Percentiles rank a stretch among this genome's conserved stretches.
Evolutionary conservation across 2,113 vertebrate species (phyloP).

Genomic region (Parus major): DNA sequence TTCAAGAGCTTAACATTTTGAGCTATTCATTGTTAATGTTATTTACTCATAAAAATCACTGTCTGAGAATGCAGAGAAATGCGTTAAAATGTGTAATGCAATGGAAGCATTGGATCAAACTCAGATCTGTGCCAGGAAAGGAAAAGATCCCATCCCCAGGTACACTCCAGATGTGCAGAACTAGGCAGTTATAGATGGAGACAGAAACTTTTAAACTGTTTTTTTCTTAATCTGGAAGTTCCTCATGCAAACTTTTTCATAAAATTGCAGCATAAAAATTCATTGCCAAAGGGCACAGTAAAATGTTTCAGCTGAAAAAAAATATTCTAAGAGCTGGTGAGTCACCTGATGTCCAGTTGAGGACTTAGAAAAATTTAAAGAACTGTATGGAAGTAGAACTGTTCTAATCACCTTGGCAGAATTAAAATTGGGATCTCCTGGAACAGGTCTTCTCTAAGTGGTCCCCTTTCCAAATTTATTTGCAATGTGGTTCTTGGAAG

Average conservation of each 20-base stretch:
- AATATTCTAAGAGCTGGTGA: background rate
- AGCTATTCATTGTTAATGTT: conserved; percentile 24
- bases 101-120: conserved; percentile 21
- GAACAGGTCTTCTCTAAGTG: background rate
- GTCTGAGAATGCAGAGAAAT: conserved; percentile 44
- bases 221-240: background rate
- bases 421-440: background rate
- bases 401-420: background rate
- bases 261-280: background rate
- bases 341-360: background rate
- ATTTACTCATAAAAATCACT: conserved; percentile 51
- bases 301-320: background rate
- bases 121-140: conserved; percentile 11
- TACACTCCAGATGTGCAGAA: background rate
- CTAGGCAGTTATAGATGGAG: background rate
- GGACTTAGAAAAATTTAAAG: background rate
- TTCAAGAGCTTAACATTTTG: conserved; percentile 35
- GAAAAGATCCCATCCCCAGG: background rate
- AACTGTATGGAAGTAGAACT: background rate
- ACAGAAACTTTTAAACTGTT: background rate
- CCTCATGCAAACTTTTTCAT: background rate
- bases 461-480: background rate
- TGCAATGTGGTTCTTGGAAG: background rate
- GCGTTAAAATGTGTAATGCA: conserved; percentile 19
- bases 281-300: conserved; percentile 12